These are phyloP conservation scores for Dendroctonus valens DNA, from an alignment of 1,140 invertebrate species.

Conservation along the genomic window DNA sequence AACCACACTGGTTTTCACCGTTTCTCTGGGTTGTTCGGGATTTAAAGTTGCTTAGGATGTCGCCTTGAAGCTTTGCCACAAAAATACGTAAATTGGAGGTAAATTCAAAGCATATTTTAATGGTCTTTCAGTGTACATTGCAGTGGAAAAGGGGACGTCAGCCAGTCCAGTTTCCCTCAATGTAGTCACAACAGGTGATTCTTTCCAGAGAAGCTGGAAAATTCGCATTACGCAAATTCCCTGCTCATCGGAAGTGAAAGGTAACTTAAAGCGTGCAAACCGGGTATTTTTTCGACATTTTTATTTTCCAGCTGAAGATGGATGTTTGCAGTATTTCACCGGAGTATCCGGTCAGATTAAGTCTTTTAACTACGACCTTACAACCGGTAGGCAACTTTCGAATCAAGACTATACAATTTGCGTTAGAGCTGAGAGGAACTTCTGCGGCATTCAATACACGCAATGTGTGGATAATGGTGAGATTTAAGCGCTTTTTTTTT, in stretches of 20 bases:
- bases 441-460: constrained; percentile 83
- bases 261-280: constrained; percentile 45
- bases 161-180: constrained; percentile 73
- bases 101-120: too few relatives aligned
- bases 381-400: constrained; percentile 74
- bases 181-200: constrained; percentile 72
- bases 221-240: constrained; percentile 76
- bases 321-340: constrained; percentile 80
- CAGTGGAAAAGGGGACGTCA: constrained; percentile 68
- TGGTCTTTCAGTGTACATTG: constrained; percentile 71
- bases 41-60: too few relatives aligned
- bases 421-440: constrained; percentile 80
- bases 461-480: constrained; percentile 60
- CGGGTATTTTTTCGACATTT: background rate
- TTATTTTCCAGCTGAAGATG: constrained; percentile 66
- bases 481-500: too few relatives aligned
- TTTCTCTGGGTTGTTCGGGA: too few relatives aligned
- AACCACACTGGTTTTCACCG: too few relatives aligned
- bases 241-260: constrained; percentile 69
- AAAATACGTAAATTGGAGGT: too few relatives aligned
- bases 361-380: constrained; percentile 80
- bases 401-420: constrained; percentile 89
- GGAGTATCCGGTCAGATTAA: constrained; percentile 75
- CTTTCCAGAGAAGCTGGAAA: constrained; percentile 76
- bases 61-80: too few relatives aligned